Percentiles rank a stretch among this genome's conserved stretches.
These are phyloP conservation scores for Neomicropteryx cornuta DNA, from an alignment of 1,140 invertebrate genomes.

Conservation along the genomic window DNA sequence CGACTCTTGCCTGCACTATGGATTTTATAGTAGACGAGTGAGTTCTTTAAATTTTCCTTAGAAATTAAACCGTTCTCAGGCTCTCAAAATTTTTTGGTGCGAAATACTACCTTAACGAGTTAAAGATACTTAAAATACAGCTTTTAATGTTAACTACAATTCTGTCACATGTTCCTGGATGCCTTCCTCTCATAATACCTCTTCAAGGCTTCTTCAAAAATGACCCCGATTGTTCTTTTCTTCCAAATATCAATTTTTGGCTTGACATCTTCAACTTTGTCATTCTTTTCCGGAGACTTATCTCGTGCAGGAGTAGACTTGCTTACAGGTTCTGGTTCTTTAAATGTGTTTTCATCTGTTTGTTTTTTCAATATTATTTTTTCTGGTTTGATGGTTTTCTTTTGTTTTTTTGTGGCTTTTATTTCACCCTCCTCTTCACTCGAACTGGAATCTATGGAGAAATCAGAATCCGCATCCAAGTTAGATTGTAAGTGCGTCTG, in stretches of 20 bases:
- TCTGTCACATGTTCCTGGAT: slow-evolving; percentile 23
- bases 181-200: slow-evolving; percentile 71
- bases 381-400: slow-evolving; percentile 11
- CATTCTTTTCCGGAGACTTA: slow-evolving; percentile 10
- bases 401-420: slow-evolving; percentile 13
- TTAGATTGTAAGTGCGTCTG: slow-evolving; percentile 41
- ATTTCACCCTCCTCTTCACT: slow-evolving; percentile 13
- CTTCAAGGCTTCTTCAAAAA: slow-evolving; percentile 68
- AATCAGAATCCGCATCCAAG: slow-evolving; percentile 58
- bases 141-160: slow-evolving; percentile 4
- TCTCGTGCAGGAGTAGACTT: slow-evolving; percentile 5
- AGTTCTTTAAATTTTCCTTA: no score
- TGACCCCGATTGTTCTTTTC: slow-evolving; percentile 71
- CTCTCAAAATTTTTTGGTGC: no score
- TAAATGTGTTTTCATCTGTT: slow-evolving; percentile 10
- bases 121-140: slow-evolving; percentile 2
- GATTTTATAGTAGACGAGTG: no score
- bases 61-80: no score
- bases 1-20: no score
- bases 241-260: slow-evolving; percentile 64
- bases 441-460: slow-evolving; percentile 42
- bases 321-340: slow-evolving; percentile 10
- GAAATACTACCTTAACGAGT: no score
- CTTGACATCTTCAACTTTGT: slow-evolving; percentile 20
- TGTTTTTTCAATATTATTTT: slow-evolving; percentile 15